These are phyloP conservation scores for Rhodophaea formosa DNA, from an alignment of 2,888 invertebrate species.

Conservation along the genomic window DNA sequence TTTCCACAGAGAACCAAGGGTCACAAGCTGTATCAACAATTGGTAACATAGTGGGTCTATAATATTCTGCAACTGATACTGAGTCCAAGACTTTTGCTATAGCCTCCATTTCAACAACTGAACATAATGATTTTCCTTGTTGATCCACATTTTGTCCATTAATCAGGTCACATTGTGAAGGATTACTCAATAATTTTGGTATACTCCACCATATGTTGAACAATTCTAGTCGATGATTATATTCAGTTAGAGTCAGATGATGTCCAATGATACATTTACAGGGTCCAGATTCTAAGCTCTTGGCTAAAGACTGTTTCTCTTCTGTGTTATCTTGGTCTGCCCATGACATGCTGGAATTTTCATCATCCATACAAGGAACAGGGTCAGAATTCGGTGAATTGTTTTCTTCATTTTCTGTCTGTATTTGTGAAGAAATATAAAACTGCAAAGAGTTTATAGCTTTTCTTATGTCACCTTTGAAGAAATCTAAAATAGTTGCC, in stretches of 20 bases:
- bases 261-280: slow-evolving; percentile 41
- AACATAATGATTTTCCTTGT: slow-evolving; percentile 30
- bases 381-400: slow-evolving; percentile 42
- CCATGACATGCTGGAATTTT: slow-evolving; percentile 68
- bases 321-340: slow-evolving; percentile 45
- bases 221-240: slow-evolving; percentile 36
- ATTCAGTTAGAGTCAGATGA: slow-evolving; percentile 34
- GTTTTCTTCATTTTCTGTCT: slow-evolving; percentile 35
- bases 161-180: slow-evolving; percentile 33
- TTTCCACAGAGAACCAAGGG: slow-evolving; percentile 57
- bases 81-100: slow-evolving; percentile 55
- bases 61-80: slow-evolving; percentile 65
- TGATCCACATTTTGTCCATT: slow-evolving; percentile 29
- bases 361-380: slow-evolving; percentile 51
- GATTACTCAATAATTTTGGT: slow-evolving; percentile 42
- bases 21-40: slow-evolving; percentile 41
- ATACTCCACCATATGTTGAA: slow-evolving; percentile 69
- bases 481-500: slow-evolving; percentile 79
- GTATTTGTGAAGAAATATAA: slow-evolving; percentile 80
- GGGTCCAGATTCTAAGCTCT: slow-evolving; percentile 29
- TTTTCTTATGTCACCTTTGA: slow-evolving; percentile 86
- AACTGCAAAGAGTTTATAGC: slow-evolving; percentile 88
- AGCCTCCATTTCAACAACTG: slow-evolving; percentile 38
- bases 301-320: slow-evolving; percentile 31
- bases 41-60: slow-evolving; percentile 33